Evolutionary conservation across 2,888 invertebrate genomes (phyloP).

Genomic region (Drosophila eohydei): DNA sequence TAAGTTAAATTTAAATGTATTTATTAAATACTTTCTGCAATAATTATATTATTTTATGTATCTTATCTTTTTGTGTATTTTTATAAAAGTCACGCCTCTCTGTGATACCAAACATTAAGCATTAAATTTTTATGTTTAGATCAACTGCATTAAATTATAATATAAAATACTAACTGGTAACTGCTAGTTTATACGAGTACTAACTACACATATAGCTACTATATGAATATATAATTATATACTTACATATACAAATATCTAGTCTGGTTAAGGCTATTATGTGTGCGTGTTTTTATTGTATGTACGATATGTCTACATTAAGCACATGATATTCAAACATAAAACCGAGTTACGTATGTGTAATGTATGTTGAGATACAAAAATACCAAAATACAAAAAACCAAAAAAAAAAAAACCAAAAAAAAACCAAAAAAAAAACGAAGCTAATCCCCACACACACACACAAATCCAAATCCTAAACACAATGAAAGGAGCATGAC

Average conservation of each 20-base stretch:
- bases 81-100: conserved; percentile 83
- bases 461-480: conserved; percentile 29
- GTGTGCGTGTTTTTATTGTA: conserved; percentile 77
- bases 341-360: conserved; percentile 50
- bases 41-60: conserved; percentile 48
- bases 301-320: conserved; percentile 55
- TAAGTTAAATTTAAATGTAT: conserved; percentile 40
- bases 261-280: conserved; percentile 60
- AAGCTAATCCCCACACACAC: conserved; percentile 9
- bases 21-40: conserved; percentile 54
- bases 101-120: conserved; percentile 83
- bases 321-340: conserved; percentile 60
- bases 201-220: conserved; percentile 34
- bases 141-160: conserved; percentile 63
- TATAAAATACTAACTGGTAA: conserved; percentile 35
- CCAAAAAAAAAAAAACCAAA: conserved; percentile 1
- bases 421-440: background rate
- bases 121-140: conserved; percentile 77
- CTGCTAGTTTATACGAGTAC: conserved; percentile 31
- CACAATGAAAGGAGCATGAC: conserved; percentile 61
- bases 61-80: conserved; percentile 61
- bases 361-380: conserved; percentile 37
- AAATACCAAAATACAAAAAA: conserved; percentile 18
- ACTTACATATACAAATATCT: conserved; percentile 43
- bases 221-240: conserved; percentile 25